Conservation (phyloP, 2,113 vertebrate genomes). For the Parus major region DNA sequence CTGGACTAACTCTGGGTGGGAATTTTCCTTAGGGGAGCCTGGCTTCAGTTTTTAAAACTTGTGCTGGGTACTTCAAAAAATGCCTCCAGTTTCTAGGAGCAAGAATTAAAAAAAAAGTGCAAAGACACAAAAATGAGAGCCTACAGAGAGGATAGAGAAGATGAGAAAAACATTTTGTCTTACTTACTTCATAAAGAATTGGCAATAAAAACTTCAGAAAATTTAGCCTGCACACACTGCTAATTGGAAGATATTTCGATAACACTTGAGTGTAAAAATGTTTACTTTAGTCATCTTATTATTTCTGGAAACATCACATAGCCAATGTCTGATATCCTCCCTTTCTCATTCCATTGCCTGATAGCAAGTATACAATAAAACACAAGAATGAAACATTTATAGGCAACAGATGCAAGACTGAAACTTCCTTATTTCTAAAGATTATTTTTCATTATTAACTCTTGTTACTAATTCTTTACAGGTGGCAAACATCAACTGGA, state of each 20-base stretch:
- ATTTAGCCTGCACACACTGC: neutral
- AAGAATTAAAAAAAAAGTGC: neutral
- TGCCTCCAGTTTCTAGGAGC: neutral
- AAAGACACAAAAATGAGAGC: neutral
- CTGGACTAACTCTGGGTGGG: neutral
- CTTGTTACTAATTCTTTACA: neutral
- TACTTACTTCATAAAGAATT: neutral
- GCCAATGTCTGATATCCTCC: neutral
- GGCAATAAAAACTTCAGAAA: neutral
- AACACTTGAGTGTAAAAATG: neutral
- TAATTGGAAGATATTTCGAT: neutral
- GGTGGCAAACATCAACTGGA: neutral
- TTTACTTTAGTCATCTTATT: neutral
- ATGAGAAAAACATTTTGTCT: neutral
- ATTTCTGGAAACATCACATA: neutral
- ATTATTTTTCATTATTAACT: neutral
- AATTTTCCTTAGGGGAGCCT: conserved; percentile 4
- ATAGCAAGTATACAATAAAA: neutral
- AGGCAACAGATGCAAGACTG: neutral
- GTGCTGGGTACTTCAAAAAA: neutral
- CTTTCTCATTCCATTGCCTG: neutral
- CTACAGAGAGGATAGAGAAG: neutral
- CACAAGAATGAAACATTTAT: neutral
- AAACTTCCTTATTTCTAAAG: neutral
- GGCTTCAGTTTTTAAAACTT: neutral